A percentile compares a stretch with the other conserved stretches of the same genome.
phyloP scores from a whole-genome alignment of 1,140 invertebrate species.

The Drosophila fuyamai region DNA sequence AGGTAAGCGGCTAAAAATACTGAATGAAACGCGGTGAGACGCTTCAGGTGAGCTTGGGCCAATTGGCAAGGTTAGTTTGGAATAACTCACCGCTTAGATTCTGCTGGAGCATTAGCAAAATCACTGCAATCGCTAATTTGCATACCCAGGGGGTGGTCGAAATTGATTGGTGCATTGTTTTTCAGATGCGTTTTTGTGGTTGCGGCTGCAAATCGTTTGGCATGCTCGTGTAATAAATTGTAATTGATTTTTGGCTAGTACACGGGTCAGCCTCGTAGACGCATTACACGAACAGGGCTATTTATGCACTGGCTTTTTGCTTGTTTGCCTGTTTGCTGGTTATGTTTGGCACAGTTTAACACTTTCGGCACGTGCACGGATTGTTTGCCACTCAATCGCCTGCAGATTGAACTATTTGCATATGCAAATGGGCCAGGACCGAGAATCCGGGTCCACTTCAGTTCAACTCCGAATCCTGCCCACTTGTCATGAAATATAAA shows the following conservation, averaged over 20 bases:
- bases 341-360: constrained; percentile 53
- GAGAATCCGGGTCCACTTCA: constrained; percentile 13
- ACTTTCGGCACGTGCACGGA: constrained; percentile 53
- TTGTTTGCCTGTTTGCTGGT: constrained; percentile 24
- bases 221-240: constrained; percentile 42
- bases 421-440: constrained; percentile 22
- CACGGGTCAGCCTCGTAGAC: constrained; percentile 1
- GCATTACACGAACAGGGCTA: constrained; percentile 12
- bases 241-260: constrained; percentile 54
- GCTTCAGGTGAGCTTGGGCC: constrained; percentile 11
- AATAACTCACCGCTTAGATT: constrained; percentile 53
- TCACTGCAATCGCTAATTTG: constrained; percentile 64
- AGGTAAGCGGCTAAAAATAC: constrained; percentile 25
- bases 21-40: constrained; percentile 2
- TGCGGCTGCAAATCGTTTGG: constrained; percentile 11
- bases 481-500: constrained; percentile 49
- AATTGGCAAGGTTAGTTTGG: constrained; percentile 23
- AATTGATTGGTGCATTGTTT: constrained; percentile 61
- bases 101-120: constrained; percentile 57
- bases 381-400: constrained; percentile 32
- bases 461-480: constrained; percentile 9
- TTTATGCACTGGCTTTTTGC: constrained; percentile 41
- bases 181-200: constrained; percentile 33
- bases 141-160: constrained; percentile 38
- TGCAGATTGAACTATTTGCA: constrained; percentile 46